These are phyloP conservation scores for Thamnaconus septentrionalis DNA, from an alignment of 2,113 vertebrate species.

Conservation along the genomic window DNA sequence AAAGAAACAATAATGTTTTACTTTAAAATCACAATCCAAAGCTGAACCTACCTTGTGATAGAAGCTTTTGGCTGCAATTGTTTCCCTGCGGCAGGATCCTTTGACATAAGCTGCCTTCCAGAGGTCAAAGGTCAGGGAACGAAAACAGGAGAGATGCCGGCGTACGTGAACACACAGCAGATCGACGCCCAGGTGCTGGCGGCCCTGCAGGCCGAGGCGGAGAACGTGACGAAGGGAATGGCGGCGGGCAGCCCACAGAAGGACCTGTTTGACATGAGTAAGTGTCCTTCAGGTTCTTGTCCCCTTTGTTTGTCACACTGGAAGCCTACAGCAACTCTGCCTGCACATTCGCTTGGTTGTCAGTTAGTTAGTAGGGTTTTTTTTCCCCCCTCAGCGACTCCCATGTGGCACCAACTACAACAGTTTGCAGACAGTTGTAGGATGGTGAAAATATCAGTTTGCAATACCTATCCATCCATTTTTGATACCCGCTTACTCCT, in stretches of 20 bases:
- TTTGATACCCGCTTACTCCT: no score
- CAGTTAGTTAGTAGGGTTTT: no score
- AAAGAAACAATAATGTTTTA: conserved; percentile 10
- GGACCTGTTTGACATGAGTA: conserved; percentile 99
- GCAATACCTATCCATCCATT: no score
- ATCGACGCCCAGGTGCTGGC: conserved; percentile 80
- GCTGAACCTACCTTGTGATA: neutral
- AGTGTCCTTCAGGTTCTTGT: conserved; percentile 43
- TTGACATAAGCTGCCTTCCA: conserved; percentile 79
- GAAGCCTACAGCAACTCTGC: no score
- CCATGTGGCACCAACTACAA: conserved; percentile 32
- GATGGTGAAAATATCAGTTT: conserved; percentile 13
- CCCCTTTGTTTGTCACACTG: no score
- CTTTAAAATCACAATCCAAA: neutral
- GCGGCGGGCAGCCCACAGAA: conserved; percentile 81
- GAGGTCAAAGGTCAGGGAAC: conserved; percentile 77
- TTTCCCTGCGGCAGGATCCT: conserved; percentile 75
- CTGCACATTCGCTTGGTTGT: no score
- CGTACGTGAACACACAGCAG: conserved; percentile 90
- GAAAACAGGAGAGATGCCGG: conserved; percentile 76
- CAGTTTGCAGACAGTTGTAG: conserved; percentile 38
- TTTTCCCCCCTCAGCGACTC: conserved; percentile 12
- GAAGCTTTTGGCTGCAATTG: neutral
- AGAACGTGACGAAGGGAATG: conserved; percentile 67
- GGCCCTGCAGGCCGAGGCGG: conserved; percentile 77